Conservation (phyloP, 2,113 vertebrate species). For the Apteryx mantelli region DNA sequence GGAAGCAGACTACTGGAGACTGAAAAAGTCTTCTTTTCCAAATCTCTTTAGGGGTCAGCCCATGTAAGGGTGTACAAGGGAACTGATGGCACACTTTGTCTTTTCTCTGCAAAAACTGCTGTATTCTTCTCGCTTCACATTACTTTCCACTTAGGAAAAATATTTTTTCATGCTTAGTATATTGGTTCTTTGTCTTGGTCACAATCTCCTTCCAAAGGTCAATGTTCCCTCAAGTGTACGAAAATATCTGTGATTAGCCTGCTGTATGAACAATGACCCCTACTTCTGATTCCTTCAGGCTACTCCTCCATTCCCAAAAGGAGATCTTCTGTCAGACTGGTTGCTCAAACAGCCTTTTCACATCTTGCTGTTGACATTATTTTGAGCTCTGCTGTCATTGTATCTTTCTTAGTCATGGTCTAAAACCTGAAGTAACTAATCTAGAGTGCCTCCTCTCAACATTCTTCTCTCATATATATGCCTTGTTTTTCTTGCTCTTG, state of each 20-base stretch:
- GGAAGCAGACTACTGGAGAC: background rate
- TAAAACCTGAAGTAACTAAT: background rate
- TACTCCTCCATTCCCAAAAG: background rate
- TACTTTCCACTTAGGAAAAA: background rate
- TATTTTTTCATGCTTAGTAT: background rate
- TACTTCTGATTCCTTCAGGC: background rate
- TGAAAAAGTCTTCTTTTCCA: background rate
- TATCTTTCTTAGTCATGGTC: background rate
- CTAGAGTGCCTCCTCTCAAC: background rate
- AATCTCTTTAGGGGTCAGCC: background rate
- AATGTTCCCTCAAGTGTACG: background rate
- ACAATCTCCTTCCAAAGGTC: background rate
- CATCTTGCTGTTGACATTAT: background rate
- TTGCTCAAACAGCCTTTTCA: background rate
- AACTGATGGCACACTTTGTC: background rate
- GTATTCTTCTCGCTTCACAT: background rate
- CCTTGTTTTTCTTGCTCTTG: background rate
- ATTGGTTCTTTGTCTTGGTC: background rate
- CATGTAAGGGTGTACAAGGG: background rate
- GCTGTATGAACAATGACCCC: background rate
- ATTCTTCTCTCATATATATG: background rate
- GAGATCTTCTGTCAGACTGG: background rate
- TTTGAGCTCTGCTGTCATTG: constrained; percentile 5
- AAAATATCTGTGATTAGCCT: background rate
- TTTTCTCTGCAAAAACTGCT: background rate